Evolutionary conservation across 1,140 invertebrate genomes (phyloP).

Genomic region (Sycobia sp.): DNA sequence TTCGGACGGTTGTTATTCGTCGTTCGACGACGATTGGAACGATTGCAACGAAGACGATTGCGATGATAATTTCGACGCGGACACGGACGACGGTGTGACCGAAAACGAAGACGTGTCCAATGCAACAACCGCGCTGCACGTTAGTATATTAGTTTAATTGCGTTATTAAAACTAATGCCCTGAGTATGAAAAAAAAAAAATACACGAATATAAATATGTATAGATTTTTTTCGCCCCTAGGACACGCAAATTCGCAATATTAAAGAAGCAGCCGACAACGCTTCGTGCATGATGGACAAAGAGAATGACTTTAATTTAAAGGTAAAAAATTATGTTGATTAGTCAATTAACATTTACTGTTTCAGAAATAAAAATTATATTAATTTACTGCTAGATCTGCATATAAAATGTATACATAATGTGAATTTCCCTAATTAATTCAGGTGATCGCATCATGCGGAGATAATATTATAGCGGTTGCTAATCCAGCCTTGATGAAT

Average conservation of each 20-base stretch:
- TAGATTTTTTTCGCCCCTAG: no score
- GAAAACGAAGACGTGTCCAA: background rate
- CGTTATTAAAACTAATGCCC: no score
- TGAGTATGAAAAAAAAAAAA: no score
- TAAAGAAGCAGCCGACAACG: conserved; percentile 53
- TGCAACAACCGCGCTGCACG: background rate
- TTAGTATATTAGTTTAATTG: no score
- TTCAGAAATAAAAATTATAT: background rate
- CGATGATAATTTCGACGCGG: conserved; percentile 16
- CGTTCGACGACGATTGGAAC: conserved; percentile 31
- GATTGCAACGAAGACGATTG: conserved; percentile 30
- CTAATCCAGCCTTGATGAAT: conserved; percentile 77
- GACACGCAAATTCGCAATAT: conserved; percentile 42
- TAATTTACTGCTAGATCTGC: background rate
- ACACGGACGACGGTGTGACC: conserved; percentile 20
- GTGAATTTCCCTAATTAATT: no score
- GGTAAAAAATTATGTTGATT: no score
- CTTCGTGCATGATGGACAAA: conserved; percentile 47
- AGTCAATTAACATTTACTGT: background rate
- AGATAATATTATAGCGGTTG: conserved; percentile 85
- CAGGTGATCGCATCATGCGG: conserved; percentile 82
- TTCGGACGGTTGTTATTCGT: conserved; percentile 31
- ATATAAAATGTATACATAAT: no score
- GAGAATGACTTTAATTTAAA: conserved; percentile 60
- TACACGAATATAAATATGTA: no score